Base-by-base conservation (phyloP, 2,888 invertebrate species). In the Eupithecia dodoneata region DNA sequence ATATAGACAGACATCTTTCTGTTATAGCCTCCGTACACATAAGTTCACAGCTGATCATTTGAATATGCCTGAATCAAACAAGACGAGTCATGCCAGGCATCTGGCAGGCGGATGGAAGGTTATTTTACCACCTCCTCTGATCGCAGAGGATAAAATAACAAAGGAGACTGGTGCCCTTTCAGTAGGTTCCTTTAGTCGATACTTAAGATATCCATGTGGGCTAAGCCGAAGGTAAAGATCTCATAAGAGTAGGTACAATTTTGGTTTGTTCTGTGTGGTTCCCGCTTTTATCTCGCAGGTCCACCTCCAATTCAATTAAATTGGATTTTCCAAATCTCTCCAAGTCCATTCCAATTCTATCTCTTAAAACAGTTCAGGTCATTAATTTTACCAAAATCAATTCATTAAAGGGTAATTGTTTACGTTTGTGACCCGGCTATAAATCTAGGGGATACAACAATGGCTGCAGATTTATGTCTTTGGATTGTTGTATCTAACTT, bases 371-470 rank as follows among this genome's bases (percentile, higher is more conserved):
- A 30, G 30, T 66, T 66, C 41, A 42, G 41, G 66, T 42, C 66
- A 42, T 66, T 66, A 66, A 66, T 66, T 66, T 70, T 69, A 45
- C 45, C 85, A 88, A 90, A 90, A 91, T 90, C 91, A 91, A 90
- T 91, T 90, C 85, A 84, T 82, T 80, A 80, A 81, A 80, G 84
- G 81, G 85, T 88, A 88, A 90, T 90, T 90, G 91, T 90, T 88
- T 85, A 86, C 85, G 84, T 83, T 84, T 81, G 84, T 85, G 77
- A 76, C 83, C 84, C 79, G 76, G 82, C 88, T 81, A 90, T 90
- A 90, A 91, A 90, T 90, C 87, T 86, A 80, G 81, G 85, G 74
- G 63, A 63, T 63, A 85, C 86, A 87, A 90, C 90, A 90, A 90
- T 89, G 77, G n/a, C 70, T 13, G 2, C 65, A 30, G 76, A 81